Percentiles rank a stretch among this genome's conserved stretches.
Evolutionary conservation across 2,888 invertebrate genomes (phyloP).

Genomic region (Callosobruchus maculatus): DNA sequence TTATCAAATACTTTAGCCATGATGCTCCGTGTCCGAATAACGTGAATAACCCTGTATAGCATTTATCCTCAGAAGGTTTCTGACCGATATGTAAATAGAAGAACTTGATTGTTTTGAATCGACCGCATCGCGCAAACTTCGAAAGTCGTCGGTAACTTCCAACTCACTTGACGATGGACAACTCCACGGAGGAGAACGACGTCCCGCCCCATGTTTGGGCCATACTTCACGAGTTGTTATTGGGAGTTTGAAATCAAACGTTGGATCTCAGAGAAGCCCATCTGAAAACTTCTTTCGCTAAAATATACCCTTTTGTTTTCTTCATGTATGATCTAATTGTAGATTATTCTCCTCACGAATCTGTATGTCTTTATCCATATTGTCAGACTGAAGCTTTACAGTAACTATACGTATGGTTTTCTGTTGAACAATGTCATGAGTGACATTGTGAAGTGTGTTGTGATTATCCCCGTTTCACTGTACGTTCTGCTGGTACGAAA

Average conservation of each 20-base stretch:
- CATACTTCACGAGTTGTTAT: conserved; percentile 36
- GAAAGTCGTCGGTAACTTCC: too few species aligned
- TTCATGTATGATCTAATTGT: conserved; percentile 60
- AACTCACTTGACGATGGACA: background rate
- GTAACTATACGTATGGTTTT: conserved; percentile 63
- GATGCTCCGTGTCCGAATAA: too few species aligned
- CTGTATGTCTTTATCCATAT: conserved; percentile 57
- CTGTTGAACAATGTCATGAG: conserved; percentile 64
- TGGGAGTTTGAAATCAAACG: conserved; percentile 34
- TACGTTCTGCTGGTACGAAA: conserved; percentile 66
- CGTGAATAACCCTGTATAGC: too few species aligned
- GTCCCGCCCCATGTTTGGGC: conserved; percentile 37
- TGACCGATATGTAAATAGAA: too few species aligned
- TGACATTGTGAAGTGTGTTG: conserved; percentile 62
- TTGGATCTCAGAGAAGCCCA: conserved; percentile 59
- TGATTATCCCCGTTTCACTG: conserved; percentile 66
- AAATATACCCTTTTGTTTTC: conserved; percentile 60
- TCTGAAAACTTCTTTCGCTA: conserved; percentile 55
- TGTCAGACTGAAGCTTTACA: conserved; percentile 53
- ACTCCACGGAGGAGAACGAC: conserved; percentile 21
- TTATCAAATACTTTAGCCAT: too few species aligned
- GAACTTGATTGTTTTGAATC: too few species aligned
- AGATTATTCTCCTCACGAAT: conserved; percentile 57
- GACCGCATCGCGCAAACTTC: too few species aligned
- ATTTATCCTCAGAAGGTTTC: too few species aligned